Percentiles rank a stretch among this genome's conserved stretches.
These are phyloP conservation scores for Thaumatotibia leucotreta DNA, from an alignment of 1,140 invertebrate genomes.

Conservation along the genomic window DNA sequence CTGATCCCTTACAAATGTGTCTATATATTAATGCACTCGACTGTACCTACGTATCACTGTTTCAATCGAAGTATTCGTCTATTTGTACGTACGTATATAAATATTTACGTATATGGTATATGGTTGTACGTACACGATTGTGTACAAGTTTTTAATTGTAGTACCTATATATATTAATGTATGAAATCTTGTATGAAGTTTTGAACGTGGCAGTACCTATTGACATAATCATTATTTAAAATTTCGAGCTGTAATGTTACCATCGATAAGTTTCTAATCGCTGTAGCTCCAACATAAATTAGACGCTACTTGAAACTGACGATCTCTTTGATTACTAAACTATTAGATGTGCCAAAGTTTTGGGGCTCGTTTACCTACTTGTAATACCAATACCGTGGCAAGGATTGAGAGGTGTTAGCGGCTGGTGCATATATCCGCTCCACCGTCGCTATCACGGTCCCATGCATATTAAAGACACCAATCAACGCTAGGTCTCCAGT, in stretches of 20 bases:
- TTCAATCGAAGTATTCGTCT: too few relatives aligned
- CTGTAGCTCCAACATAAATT: neutral
- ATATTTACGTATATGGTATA: too few relatives aligned
- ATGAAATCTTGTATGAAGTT: too few relatives aligned
- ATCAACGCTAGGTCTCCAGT: conserved; percentile 35
- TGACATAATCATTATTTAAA: neutral
- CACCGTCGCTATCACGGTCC: conserved; percentile 21
- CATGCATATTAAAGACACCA: conserved; percentile 55
- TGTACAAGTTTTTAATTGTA: too few relatives aligned
- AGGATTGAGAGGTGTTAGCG: neutral
- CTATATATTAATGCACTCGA: too few relatives aligned
- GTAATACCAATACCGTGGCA: neutral
- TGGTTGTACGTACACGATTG: too few relatives aligned
- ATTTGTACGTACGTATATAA: too few relatives aligned
- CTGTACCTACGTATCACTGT: too few relatives aligned
- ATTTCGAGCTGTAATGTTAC: neutral
- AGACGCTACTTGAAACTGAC: neutral
- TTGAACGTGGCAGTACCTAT: too few relatives aligned
- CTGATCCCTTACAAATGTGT: too few relatives aligned
- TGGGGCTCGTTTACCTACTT: neutral
- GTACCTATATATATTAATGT: too few relatives aligned
- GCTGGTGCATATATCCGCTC: neutral
- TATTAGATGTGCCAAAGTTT: neutral
- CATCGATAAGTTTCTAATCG: neutral
- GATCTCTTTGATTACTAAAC: conserved; percentile 9